A percentile compares a stretch with the other conserved stretches of the same genome.
These are phyloP conservation scores for Trigoniulus corallinus DNA, from an alignment of 1,140 invertebrate genomes.

Conservation along the genomic window DNA sequence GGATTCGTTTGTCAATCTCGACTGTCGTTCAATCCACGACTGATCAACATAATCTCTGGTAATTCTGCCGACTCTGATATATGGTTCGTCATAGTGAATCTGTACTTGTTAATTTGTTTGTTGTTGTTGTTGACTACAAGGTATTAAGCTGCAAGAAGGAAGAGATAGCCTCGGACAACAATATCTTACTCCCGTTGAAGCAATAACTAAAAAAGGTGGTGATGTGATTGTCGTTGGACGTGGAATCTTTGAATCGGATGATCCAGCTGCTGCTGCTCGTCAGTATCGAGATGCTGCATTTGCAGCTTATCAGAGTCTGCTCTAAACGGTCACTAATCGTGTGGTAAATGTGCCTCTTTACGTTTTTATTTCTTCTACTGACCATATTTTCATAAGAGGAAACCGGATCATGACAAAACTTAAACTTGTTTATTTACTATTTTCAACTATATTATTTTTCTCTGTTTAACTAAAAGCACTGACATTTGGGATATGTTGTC, in stretches of 20 bases:
- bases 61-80: no score
- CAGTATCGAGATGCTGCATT: constrained; percentile 58
- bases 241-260: constrained; percentile 54
- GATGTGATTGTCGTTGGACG: constrained; percentile 89
- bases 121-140: constrained; percentile 10
- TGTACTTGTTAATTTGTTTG: constrained; percentile 15
- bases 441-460: no score
- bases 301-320: constrained; percentile 41
- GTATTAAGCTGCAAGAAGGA: constrained; percentile 11
- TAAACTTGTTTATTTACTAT: no score
- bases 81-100: background rate
- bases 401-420: no score
- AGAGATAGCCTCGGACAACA: constrained; percentile 45
- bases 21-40: constrained; percentile 21
- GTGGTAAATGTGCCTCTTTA: no score
- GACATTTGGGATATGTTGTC: no score
- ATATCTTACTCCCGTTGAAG: constrained; percentile 64
- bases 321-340: no score
- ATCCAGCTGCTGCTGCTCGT: constrained; percentile 43
- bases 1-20: constrained; percentile 78
- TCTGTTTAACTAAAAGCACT: no score
- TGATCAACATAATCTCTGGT: constrained; percentile 35
- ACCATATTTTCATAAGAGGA: no score
- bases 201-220: constrained; percentile 58
- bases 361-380: no score